Evolutionary conservation across 2,113 vertebrate genomes (phyloP).

Genomic region (Brachypteracias leptosomus): DNA sequence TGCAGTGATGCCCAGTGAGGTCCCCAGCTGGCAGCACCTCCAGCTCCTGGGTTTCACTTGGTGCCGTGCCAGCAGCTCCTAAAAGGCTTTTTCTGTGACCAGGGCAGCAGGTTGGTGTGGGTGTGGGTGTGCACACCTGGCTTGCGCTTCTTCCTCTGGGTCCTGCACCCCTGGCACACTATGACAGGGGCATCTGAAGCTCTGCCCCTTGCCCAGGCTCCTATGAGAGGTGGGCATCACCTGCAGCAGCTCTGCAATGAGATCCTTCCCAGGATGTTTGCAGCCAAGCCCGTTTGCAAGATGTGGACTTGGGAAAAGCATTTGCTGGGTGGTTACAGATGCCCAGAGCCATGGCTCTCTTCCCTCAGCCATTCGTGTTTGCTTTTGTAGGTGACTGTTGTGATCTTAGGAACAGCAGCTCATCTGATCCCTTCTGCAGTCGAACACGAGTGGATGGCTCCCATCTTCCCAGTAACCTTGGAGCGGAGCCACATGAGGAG

Average conservation of each 20-base stretch:
- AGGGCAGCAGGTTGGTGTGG: background rate
- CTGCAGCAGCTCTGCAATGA: background rate
- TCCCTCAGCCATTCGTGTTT: fast-evolving
- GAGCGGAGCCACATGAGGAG: background rate
- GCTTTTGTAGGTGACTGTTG: background rate
- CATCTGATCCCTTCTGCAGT: background rate
- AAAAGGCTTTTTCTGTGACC: background rate
- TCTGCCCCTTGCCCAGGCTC: background rate
- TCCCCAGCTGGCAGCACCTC: background rate
- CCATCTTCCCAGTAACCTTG: background rate
- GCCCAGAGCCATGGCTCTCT: fast-evolving
- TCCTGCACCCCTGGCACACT: background rate
- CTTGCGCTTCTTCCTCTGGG: background rate
- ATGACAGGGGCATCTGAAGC: fast-evolving
- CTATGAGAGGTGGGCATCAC: background rate
- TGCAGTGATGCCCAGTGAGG: background rate
- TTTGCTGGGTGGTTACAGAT: background rate
- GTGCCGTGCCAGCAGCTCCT: background rate
- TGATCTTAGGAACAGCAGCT: background rate
- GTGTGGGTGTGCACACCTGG: background rate
- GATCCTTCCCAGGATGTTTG: background rate
- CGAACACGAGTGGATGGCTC: background rate
- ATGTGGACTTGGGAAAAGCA: background rate
- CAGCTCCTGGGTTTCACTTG: background rate
- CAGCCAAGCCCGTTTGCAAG: background rate